These are phyloP conservation scores for Graphium colonna DNA, from an alignment of 2,888 invertebrate species.

Conservation along the genomic window DNA sequence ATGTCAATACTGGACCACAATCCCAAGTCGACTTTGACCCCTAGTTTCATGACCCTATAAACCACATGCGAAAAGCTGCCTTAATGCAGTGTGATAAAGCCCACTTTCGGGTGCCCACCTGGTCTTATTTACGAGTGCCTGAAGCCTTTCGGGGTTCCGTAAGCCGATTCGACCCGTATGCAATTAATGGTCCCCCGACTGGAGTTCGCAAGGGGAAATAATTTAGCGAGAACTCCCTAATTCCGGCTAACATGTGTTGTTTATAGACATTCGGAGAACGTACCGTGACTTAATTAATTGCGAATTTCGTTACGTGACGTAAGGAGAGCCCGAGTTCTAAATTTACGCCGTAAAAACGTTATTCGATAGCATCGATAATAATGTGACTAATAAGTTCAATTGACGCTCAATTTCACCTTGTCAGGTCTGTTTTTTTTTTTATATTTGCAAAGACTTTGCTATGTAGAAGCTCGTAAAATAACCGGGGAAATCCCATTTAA, in stretches of 20 bases:
- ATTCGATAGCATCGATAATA: no score
- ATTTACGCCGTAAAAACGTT: not conserved
- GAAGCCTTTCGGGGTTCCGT: conserved; percentile 60
- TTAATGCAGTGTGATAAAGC: conserved; percentile 34
- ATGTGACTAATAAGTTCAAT: no score
- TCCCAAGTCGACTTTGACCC: conserved; percentile 34
- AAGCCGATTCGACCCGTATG: conserved; percentile 68
- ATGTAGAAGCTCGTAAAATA: no score
- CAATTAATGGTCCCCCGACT: conserved; percentile 67
- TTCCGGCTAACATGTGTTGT: conserved; percentile 5
- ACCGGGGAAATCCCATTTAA: no score
- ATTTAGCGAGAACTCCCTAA: conserved; percentile 3
- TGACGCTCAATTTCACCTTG: no score
- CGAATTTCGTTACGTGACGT: not conserved
- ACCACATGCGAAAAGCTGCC: conserved; percentile 36
- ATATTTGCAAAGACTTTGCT: no score
- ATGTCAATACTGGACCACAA: conserved; percentile 47
- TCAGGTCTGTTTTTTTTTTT: not conserved
- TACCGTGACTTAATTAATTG: not conserved
- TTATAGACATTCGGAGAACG: not conserved
- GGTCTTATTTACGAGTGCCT: conserved; percentile 58
- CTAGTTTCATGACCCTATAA: conserved; percentile 49
- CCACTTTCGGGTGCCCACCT: conserved; percentile 38
- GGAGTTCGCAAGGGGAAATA: conserved; percentile 28
- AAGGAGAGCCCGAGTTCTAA: not conserved